These are phyloP conservation scores for Drosophila multiciliata DNA, from an alignment of 2,888 invertebrate genomes.

Conservation along the genomic window DNA sequence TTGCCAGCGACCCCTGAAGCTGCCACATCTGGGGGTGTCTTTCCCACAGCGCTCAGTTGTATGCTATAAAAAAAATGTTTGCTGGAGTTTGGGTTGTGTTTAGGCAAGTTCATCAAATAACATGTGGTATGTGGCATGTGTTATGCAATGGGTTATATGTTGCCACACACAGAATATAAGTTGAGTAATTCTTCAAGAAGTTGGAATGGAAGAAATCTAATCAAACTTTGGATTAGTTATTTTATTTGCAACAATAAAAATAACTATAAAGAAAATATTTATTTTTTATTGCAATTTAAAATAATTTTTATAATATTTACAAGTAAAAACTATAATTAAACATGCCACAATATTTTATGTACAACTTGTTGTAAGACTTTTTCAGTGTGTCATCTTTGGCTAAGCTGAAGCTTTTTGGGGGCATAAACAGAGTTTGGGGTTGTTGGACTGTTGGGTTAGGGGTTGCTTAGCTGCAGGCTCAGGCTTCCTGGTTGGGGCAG, in stretches of 20 bases:
- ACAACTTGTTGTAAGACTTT: neutral
- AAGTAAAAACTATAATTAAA: neutral
- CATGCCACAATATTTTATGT: neutral
- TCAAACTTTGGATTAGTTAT: neutral
- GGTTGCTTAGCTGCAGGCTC: constrained; percentile 11
- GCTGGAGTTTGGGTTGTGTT: neutral
- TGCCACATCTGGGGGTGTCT: neutral
- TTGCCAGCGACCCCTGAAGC: constrained; percentile 25
- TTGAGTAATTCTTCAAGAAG: too few species aligned
- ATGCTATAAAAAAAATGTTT: constrained; percentile 49
- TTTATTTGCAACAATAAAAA: neutral
- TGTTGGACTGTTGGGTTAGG: constrained; percentile 4
- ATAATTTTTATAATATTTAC: neutral
- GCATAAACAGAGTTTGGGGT: neutral
- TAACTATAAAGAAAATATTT: neutral
- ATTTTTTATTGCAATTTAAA: neutral
- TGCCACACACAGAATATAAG: neutral
- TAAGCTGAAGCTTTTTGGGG: neutral
- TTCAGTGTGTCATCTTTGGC: neutral
- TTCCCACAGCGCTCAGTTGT: constrained; percentile 48
- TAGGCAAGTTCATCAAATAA: neutral
- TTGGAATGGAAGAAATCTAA: neutral
- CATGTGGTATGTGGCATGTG: neutral
- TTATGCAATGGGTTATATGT: neutral
- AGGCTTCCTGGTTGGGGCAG: constrained; percentile 26